Evolutionary conservation across 2,888 invertebrate genomes (phyloP).

Genomic region (Lasioglossum villosulum): DNA sequence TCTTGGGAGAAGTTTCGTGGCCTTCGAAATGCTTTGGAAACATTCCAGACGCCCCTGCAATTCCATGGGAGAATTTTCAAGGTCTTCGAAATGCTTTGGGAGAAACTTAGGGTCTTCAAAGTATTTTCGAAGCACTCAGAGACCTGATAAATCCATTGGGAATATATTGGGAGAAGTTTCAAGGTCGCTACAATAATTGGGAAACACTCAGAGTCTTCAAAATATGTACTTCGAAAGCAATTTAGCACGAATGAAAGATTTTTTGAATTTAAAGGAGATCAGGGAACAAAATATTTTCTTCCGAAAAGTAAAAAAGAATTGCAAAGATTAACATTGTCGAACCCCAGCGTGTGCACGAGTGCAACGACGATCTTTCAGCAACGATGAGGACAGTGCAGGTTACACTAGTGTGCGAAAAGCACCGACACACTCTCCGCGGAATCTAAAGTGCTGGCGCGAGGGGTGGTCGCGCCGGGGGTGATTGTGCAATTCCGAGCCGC

Average conservation of each 20-base stretch:
- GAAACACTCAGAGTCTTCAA: background rate
- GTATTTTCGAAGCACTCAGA: background rate
- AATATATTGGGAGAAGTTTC: background rate
- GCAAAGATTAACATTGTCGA: background rate
- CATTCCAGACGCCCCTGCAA: background rate
- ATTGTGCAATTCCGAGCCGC: slow-evolving; percentile 57
- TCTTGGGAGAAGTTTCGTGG: background rate
- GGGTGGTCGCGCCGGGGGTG: slow-evolving; percentile 22
- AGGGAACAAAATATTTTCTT: background rate
- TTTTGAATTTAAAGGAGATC: background rate
- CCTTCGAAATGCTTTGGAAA: background rate
- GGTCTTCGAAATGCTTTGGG: background rate
- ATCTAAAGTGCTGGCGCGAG: slow-evolving; percentile 39
- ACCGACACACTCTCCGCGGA: slow-evolving; percentile 31
- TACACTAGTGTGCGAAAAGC: slow-evolving; percentile 30
- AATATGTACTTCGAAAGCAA: background rate
- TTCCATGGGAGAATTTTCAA: background rate
- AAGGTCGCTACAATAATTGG: background rate
- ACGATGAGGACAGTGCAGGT: slow-evolving; percentile 16
- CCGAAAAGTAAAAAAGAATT: background rate
- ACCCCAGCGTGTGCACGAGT: background rate
- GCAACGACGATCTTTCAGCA: background rate
- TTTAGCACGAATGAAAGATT: background rate
- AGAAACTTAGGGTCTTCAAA: background rate
- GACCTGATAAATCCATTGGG: background rate